Base-by-base conservation (phyloP, 2,113 vertebrate species). In the Cettia cetti region DNA sequence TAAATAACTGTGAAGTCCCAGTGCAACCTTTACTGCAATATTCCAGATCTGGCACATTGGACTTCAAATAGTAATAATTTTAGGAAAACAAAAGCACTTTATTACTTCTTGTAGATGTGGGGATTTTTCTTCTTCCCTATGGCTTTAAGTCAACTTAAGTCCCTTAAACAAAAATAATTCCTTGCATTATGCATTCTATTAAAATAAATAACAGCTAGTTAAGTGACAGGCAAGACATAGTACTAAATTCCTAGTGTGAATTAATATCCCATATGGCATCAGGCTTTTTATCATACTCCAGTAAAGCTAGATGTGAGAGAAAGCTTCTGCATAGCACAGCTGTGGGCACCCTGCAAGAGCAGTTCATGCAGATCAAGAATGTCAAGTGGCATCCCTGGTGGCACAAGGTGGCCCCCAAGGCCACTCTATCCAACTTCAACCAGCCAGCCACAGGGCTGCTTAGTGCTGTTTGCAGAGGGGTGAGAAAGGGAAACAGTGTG, bases 1-100 rank as follows among this genome's bases (percentile, higher is more conserved):
- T 92, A 96, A 96, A 95, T 86, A 93, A 95, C 54, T 79, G 84
- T 85, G 64, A 95, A 80, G 45, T 92, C 90, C 79, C 85, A 90
- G 79, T 70, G 66, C 71, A 92, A 30, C 86, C 23, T 83, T 81
- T 69, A 88, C 59, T 86, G 68, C 59, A 80, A 54, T 82, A 93
- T 76, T 86, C 53, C 89, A 86, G 69, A 83, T 86, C 92, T 92
- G 82, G 70, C 86, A 94, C 53, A 79, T 35, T 10, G 3, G 76
- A 94, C 75, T 87, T 92, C 84, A 95, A 89, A 89, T 33, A 91
- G 31, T 33, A 94, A 86, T 90, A 83, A 84, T 93, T 94, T 89
- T 63, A 91, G 47, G 47, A 52, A 68, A 95, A 96, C 15, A 76
- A 95, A 94, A 89, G 28, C 37, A 91, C 86, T 91, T 90, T 84